Evolutionary conservation across 2,888 invertebrate genomes (phyloP), one percentile per base, ranked within the genome.

Genomic region (Palloptera scutellata): DNA sequence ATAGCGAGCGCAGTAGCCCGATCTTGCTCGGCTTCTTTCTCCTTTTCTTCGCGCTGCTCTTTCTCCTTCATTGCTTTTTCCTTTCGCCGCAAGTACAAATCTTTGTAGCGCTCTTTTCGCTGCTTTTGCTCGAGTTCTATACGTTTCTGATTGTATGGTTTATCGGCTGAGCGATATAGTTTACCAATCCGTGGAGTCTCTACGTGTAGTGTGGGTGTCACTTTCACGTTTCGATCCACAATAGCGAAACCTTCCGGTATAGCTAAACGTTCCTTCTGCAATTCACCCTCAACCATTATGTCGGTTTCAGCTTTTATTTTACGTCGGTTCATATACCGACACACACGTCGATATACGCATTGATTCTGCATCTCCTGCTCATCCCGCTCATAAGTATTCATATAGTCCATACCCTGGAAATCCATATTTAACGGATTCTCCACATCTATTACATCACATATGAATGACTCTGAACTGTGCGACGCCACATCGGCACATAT

Each of bases 391-490:
- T 81, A 85, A 0, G 82, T 83, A 53, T 78, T 79, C 70, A 78
- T 79, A 48, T 82, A 83, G 68, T 84, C 85, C 72, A 81, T 70
- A 61, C 84, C 85, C 67, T 84, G 84, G 43, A 81, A 83, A 61
- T 84, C 85, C 53, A 84, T 59, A 12, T 77, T 75, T 41, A 82
- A 62, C 0, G 84, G 84, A 73, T 84, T 84, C 12, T 82, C 79
- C 59, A 82, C 66, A 64, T 84, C 84, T 8, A 83, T 77, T 10
- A 79, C 77, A 62, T 82, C 81, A 69, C 83, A 83, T 45, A 81
- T 77, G 55, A 78, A 77, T 2, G 81, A 75, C 40, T 77, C 77
- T 0, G 78, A 75, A 0, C 76, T 68, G 30, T 80, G 77, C 0
- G 83, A 80, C 3, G 72, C 75, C 0, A 79, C 73, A 45, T 73